A percentile compares a stretch with the other conserved stretches of the same genome.
Evolutionary conservation across 1,140 invertebrate genomes (phyloP).

Genomic region (Aphelenchoides fujianensis): DNA sequence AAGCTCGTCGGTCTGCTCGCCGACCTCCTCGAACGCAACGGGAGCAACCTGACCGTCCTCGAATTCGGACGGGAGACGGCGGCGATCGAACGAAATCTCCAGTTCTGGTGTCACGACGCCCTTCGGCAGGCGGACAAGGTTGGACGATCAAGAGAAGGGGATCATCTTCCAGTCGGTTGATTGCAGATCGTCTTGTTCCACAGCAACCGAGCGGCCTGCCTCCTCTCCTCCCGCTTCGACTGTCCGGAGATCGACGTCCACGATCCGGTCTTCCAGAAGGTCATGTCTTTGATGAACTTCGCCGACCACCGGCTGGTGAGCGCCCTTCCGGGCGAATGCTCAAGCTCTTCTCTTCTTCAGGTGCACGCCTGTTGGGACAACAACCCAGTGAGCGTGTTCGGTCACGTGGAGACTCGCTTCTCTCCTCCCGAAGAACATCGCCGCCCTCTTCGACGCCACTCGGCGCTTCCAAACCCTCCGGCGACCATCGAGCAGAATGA

Average conservation of each 20-base stretch:
- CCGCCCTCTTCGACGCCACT: slow-evolving; percentile 19
- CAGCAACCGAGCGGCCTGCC: slow-evolving; percentile 13
- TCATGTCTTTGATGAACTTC: slow-evolving; percentile 25
- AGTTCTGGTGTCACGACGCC: slow-evolving; percentile 31
- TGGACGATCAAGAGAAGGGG: neutral
- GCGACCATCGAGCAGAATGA: slow-evolving; percentile 18
- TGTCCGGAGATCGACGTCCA: slow-evolving; percentile 26
- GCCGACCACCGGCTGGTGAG: slow-evolving; percentile 29
- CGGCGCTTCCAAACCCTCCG: neutral
- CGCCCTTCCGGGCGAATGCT: slow-evolving; percentile 2
- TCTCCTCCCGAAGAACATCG: no score
- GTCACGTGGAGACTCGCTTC: slow-evolving; percentile 23
- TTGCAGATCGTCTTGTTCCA: slow-evolving; percentile 37
- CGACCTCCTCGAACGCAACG: neutral
- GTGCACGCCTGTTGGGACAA: slow-evolving; percentile 25
- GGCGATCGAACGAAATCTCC: slow-evolving; percentile 25
- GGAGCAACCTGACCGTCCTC: neutral
- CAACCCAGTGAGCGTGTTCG: slow-evolving; percentile 13
- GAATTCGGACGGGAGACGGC: slow-evolving; percentile 9
- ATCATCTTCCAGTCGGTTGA: neutral
- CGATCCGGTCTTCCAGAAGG: slow-evolving; percentile 29
- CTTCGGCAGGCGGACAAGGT: slow-evolving; percentile 30
- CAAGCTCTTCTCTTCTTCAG: slow-evolving; percentile 23
- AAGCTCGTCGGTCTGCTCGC: neutral
- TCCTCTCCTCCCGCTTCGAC: slow-evolving; percentile 17